A percentile compares a stretch with the other conserved stretches of the same genome.
phyloP scores from a whole-genome alignment of 2,113 vertebrate species.

The Campylorhamphus procurvoides region DNA sequence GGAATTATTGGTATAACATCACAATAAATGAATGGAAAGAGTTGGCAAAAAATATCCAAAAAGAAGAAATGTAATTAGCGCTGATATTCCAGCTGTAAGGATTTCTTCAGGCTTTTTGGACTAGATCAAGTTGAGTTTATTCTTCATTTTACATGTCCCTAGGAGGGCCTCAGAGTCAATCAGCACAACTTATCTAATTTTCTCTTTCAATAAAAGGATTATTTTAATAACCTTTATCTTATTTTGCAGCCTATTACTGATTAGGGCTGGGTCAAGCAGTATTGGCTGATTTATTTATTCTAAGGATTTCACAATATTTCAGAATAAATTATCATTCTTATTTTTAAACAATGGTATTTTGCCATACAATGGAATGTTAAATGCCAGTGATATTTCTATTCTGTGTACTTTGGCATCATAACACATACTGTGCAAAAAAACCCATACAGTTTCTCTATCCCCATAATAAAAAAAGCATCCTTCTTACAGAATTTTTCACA shows the following conservation, averaged over 20 bases:
- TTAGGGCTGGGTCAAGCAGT: slow-evolving; percentile 10
- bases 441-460: slow-evolving; percentile 14
- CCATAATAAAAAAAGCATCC: not conserved
- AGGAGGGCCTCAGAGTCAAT: slow-evolving; percentile 74
- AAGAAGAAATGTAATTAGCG: slow-evolving; percentile 76
- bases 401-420: slow-evolving; percentile 24
- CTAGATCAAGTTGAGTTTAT: slow-evolving; percentile 74
- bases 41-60: slow-evolving; percentile 67
- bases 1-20: slow-evolving; percentile 53
- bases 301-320: slow-evolving; percentile 23
- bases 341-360: slow-evolving; percentile 9
- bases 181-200: slow-evolving; percentile 76
- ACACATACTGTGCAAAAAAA: not conserved
- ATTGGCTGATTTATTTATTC: slow-evolving; percentile 41
- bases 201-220: slow-evolving; percentile 73
- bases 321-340: not conserved
- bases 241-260: slow-evolving; percentile 61
- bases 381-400: not conserved
- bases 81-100: slow-evolving; percentile 71
- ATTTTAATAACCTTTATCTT: slow-evolving; percentile 75
- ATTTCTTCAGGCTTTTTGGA: slow-evolving; percentile 71
- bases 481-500: not conserved
- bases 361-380: not conserved
- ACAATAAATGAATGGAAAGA: slow-evolving; percentile 66
- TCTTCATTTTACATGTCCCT: slow-evolving; percentile 71